Evolutionary conservation across 2,888 invertebrate genomes (phyloP).

Genomic region (Diplazon laetatorius): DNA sequence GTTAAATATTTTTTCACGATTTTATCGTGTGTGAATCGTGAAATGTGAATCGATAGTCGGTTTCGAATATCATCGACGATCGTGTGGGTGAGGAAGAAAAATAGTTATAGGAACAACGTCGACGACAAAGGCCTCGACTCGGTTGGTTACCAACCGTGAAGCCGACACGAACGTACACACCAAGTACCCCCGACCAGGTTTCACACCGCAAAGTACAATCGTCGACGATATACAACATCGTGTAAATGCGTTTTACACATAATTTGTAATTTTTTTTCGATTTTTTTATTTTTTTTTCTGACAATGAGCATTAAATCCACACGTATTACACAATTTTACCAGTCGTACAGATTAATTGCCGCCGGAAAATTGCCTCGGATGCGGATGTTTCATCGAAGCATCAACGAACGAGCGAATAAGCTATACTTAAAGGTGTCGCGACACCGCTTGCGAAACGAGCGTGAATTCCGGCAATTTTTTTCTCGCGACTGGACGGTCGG

Average conservation of each 20-base stretch:
- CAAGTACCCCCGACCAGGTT: constrained; percentile 37
- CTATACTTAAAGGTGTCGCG: neutral
- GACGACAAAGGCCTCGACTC: constrained; percentile 77
- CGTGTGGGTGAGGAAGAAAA: constrained; percentile 59
- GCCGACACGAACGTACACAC: constrained; percentile 63
- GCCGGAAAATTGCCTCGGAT: constrained; percentile 19
- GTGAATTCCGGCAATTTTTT: no score
- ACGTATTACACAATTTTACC: constrained; percentile 50
- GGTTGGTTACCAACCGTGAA: constrained; percentile 79
- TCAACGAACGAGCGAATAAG: neutral
- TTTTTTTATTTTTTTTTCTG: no score
- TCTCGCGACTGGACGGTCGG: no score
- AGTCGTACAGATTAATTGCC: constrained; percentile 30
- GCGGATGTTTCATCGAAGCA: constrained; percentile 18
- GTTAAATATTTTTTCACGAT: neutral
- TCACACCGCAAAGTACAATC: constrained; percentile 15
- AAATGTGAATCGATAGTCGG: constrained; percentile 24
- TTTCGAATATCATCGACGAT: constrained; percentile 19
- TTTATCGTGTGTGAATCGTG: neutral
- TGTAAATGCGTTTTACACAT: constrained; percentile 29
- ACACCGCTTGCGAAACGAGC: no score
- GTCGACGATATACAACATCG: neutral
- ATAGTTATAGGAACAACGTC: constrained; percentile 37
- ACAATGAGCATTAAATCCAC: constrained; percentile 35
- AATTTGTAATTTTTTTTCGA: no score